A percentile compares a stretch with the other conserved stretches of the same genome.
Conservation (phyloP, 2,888 invertebrate species). For the Troilus luridus region DNA sequence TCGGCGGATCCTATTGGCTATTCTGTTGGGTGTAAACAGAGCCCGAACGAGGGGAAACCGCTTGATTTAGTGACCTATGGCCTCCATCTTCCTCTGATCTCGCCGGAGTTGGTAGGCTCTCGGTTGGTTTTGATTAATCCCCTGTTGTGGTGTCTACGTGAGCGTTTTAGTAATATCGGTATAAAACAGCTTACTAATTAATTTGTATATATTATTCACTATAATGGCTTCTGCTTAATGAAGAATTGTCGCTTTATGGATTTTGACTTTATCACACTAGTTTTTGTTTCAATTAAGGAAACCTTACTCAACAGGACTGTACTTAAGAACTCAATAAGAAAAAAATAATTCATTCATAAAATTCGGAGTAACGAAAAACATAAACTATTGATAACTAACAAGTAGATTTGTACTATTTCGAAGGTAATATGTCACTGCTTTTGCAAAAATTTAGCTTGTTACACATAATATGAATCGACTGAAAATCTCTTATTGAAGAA, state of each 20-base stretch:
- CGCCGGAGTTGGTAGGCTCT: background rate
- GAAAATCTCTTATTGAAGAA: too few species aligned
- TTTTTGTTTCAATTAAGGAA: background rate
- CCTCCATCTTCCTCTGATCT: background rate
- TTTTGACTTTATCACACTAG: background rate
- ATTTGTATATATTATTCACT: background rate
- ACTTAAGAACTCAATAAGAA: too few species aligned
- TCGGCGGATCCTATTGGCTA: background rate
- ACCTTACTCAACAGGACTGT: too few species aligned
- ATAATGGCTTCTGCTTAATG: background rate
- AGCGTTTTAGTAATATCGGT: background rate
- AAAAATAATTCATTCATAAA: too few species aligned
- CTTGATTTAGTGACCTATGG: slow-evolving; percentile 20
- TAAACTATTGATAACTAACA: too few species aligned
- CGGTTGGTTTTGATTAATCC: background rate
- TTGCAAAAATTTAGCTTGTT: too few species aligned
- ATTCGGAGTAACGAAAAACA: too few species aligned
- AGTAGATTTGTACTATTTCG: too few species aligned
- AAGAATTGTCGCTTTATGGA: background rate
- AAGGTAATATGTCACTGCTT: too few species aligned
- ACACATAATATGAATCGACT: too few species aligned
- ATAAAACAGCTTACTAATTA: background rate
- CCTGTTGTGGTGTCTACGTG: background rate
- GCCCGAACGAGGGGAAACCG: background rate
- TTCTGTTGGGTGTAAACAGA: slow-evolving; percentile 10